These are phyloP conservation scores for Lontra canadensis DNA, from an alignment of 2,113 vertebrate species.

Conservation along the genomic window DNA sequence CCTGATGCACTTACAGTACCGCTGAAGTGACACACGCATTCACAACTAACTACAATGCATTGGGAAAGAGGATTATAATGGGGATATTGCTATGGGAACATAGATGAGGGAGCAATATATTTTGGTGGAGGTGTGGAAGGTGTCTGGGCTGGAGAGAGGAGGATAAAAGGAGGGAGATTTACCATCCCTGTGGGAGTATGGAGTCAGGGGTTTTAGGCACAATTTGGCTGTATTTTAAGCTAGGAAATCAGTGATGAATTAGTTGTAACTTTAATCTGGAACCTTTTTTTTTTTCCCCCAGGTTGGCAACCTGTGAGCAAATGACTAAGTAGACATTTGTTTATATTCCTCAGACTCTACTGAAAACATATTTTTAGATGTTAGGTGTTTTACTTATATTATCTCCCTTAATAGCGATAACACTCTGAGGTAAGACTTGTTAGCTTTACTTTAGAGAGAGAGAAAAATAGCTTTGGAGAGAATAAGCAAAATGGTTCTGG, in stretches of 20 bases:
- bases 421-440: not conserved
- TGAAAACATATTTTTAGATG: not conserved
- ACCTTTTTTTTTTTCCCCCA: not conserved
- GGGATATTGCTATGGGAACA: not conserved
- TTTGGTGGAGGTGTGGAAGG: not conserved
- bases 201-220: not conserved
- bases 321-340: not conserved
- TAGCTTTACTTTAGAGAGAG: not conserved
- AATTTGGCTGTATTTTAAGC: conserved; percentile 10
- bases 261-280: not conserved
- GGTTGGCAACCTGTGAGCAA: not conserved
- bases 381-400: not conserved
- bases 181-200: not conserved
- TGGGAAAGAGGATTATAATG: not conserved
- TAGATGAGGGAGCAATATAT: not conserved
- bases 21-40: not conserved
- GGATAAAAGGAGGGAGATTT: not conserved
- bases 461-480: conserved; percentile 31
- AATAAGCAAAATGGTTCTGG: not conserved
- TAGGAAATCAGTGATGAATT: not conserved
- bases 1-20: not conserved
- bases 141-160: not conserved
- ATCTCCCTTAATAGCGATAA: not conserved
- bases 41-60: not conserved
- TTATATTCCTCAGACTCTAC: not conserved